phyloP scores from a whole-genome alignment of 2,113 vertebrate genomes.

The Falco punctatus region DNA sequence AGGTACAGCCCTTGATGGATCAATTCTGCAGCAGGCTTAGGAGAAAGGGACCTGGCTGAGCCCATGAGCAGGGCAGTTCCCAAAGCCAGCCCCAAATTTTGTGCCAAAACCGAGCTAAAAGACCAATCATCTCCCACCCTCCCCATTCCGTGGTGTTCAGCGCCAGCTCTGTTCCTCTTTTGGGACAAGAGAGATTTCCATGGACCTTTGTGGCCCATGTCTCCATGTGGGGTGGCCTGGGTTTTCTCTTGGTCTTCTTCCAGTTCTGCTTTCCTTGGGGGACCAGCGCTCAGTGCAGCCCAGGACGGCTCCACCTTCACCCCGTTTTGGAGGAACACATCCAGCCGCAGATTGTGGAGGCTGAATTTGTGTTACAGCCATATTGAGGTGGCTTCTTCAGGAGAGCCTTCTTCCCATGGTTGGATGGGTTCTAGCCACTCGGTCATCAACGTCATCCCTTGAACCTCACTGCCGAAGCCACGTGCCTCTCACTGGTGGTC shows the following conservation, averaged over 20 bases:
- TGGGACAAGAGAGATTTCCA: neutral
- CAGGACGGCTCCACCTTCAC: neutral
- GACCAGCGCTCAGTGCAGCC: fast-evolving
- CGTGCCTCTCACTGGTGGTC: neutral
- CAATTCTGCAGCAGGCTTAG: neutral
- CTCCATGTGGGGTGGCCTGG: neutral
- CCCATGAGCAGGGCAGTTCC: too few relatives aligned
- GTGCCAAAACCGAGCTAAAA: neutral
- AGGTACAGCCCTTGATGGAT: neutral
- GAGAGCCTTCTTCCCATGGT: neutral
- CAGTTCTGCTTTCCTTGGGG: neutral
- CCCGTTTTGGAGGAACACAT: neutral
- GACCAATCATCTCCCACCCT: fast-evolving
- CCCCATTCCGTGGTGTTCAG: neutral
- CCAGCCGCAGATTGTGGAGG: neutral
- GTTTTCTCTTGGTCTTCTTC: neutral
- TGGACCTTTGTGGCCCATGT: fast-evolving
- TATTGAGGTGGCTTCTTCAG: neutral
- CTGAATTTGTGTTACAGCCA: neutral
- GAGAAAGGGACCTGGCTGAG: neutral
- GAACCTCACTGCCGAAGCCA: neutral
- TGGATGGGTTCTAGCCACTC: neutral
- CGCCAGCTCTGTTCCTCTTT: neutral
- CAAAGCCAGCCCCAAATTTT: neutral
- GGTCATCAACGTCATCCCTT: neutral